phyloP scores from a whole-genome alignment of 2,113 vertebrate species.

The Lamprologus lemairii region DNA sequence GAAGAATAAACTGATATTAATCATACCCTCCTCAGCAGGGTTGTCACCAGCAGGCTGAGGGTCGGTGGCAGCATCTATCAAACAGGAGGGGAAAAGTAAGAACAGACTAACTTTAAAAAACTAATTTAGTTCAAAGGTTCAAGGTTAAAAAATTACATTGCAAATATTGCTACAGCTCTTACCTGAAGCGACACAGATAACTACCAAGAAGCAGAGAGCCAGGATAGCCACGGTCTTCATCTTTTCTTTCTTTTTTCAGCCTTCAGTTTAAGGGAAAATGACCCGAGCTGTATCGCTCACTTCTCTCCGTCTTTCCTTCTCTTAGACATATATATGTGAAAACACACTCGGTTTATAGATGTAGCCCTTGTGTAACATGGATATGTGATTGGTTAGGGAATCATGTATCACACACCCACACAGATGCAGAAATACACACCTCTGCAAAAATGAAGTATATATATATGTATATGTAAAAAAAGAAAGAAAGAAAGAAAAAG shows the following conservation, averaged over 20 bases:
- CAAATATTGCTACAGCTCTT: neutral
- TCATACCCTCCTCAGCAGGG: constrained; percentile 38
- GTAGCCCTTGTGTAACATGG: constrained; percentile 5
- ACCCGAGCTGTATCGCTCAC: neutral
- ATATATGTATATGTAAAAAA: neutral
- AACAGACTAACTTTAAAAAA: neutral
- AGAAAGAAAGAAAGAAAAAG: neutral
- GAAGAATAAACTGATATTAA: neutral
- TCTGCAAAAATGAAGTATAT: neutral
- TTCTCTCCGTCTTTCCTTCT: neutral
- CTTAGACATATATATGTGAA: neutral
- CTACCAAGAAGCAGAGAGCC: constrained; percentile 43
- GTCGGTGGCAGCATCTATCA: neutral
- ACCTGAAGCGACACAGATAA: constrained; percentile 50
- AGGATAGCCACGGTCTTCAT: constrained; percentile 60
- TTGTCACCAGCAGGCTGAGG: constrained; percentile 16
- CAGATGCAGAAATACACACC: neutral
- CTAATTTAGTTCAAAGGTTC: neutral
- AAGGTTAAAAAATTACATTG: neutral
- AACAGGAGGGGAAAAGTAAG: neutral
- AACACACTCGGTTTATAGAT: constrained; percentile 41
- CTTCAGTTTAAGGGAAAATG: neutral
- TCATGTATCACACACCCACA: constrained; percentile 53
- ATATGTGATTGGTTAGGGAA: constrained; percentile 55
- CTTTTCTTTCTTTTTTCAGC: constrained; percentile 27